Evolutionary conservation across 2,888 invertebrate genomes (phyloP), one percentile per base, ranked within the genome.

Genomic region (Physocephala rufipes): DNA sequence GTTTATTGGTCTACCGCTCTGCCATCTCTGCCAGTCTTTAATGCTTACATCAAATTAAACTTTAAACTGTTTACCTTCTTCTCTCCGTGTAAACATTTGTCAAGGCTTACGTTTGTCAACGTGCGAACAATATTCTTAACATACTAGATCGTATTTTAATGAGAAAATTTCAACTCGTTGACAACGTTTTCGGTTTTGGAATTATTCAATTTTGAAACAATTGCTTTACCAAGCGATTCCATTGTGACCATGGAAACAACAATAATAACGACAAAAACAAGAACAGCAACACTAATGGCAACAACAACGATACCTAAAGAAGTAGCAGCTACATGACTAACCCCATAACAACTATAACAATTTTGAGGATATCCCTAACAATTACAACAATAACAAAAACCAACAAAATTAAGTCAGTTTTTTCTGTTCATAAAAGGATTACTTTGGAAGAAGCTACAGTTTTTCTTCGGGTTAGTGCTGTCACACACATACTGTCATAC

Each of bases 81-180:
- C 12, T 45, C 12, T 12, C 45, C 53, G 24, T 51, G 43, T 53
- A 66, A 66, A 53, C 53, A 66, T 55, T 66, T 66, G 43, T 53
- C 51, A 30, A 36, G 66, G 55, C 53, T 66, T n/a, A n/a, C n/a
- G n/a, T n/a, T 63, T 55, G 55, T 55, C 36, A 43, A 66, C 66
- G 53, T 21, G 19, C 53, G 53, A 66, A 66, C 55, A 36, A 36
- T 24, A 66, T 66, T 66, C 55, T 30, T 16, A 66, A 16, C 55
- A 66, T 36, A 55, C 51, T n/a, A 55, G 53, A 66, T 66, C 21
- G 55, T 43, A 55, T 66, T 66, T 66, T 66, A 66, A 66, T 66
- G 55, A 53, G 66, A 66, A n/a, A n/a, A 55, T 66, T 53, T 55
- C 64, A 64, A 28, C 43, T 64, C 24, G 64, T 64, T 64, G 26